A percentile compares a stretch with the other conserved stretches of the same genome.
These are phyloP conservation scores for Sebastes nivosus DNA, from an alignment of 2,797 vertebrate species.

Conservation along the genomic window DNA sequence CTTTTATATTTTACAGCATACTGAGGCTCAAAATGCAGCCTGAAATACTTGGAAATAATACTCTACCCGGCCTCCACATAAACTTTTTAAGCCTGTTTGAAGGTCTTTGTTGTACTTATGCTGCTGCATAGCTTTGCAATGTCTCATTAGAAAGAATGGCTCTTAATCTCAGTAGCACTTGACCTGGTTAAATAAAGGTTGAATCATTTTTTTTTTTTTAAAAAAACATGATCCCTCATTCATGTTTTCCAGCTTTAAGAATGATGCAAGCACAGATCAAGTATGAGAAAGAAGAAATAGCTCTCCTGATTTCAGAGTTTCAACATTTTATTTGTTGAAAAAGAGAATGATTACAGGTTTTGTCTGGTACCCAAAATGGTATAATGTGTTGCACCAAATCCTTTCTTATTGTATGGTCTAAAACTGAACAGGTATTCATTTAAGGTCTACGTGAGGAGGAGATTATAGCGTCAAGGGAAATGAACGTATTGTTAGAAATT, in stretches of 20 bases:
- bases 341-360: neutral
- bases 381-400: neutral
- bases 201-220: neutral
- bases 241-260: neutral
- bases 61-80: neutral
- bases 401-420: neutral
- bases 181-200: neutral
- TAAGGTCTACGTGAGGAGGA: neutral
- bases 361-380: neutral
- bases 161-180: slow-evolving; percentile 3
- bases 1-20: neutral
- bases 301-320: neutral
- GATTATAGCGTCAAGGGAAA: neutral
- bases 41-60: neutral
- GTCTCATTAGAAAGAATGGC: neutral
- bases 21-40: neutral
- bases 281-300: neutral
- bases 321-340: neutral
- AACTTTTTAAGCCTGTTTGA: neutral
- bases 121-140: neutral
- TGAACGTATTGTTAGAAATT: neutral
- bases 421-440: neutral
- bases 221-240: neutral
- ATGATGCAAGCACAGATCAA: neutral
- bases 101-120: neutral